These are phyloP conservation scores for Coelopa pilipes DNA, from an alignment of 2,888 invertebrate species.

Conservation along the genomic window DNA sequence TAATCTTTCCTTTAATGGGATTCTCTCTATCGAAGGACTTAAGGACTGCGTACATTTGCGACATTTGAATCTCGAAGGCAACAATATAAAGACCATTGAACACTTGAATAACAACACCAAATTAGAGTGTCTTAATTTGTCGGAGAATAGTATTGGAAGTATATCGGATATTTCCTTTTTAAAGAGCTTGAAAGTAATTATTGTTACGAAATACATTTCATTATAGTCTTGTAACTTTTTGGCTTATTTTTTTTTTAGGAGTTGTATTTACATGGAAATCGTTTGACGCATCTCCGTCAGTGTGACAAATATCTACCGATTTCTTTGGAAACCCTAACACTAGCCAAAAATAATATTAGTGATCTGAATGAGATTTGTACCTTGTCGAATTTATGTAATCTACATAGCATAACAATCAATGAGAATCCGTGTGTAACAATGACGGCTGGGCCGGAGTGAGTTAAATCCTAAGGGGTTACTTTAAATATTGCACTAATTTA, in stretches of 20 bases:
- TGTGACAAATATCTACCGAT: slow-evolving; percentile 85
- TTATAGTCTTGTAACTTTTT: neutral
- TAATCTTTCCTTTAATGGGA: slow-evolving; percentile 87
- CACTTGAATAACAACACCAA: slow-evolving; percentile 84
- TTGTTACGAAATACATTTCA: no score
- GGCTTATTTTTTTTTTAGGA: slow-evolving; percentile 71
- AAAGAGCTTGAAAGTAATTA: slow-evolving; percentile 82
- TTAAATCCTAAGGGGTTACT: neutral
- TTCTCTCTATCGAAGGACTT: slow-evolving; percentile 88
- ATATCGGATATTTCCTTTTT: slow-evolving; percentile 87
- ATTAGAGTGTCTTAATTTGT: slow-evolving; percentile 86
- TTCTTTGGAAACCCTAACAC: slow-evolving; percentile 78
- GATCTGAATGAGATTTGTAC: slow-evolving; percentile 90
- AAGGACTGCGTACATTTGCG: slow-evolving; percentile 84
- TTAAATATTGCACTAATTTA: slow-evolving; percentile 11
- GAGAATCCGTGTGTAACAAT: slow-evolving; percentile 89
- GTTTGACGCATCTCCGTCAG: slow-evolving; percentile 81
- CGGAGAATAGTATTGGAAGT: slow-evolving; percentile 87
- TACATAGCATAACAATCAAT: slow-evolving; percentile 85
- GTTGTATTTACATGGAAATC: slow-evolving; percentile 86
- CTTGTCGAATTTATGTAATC: slow-evolving; percentile 77
- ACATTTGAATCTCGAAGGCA: slow-evolving; percentile 85
- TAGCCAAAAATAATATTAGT: slow-evolving; percentile 84
- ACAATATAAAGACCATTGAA: slow-evolving; percentile 93
- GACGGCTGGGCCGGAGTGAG: slow-evolving; percentile 80